Percentiles rank a stretch among this genome's conserved stretches.
Evolutionary conservation across 2,888 invertebrate genomes (phyloP).

Genomic region (Epistrophe grossulariae): DNA sequence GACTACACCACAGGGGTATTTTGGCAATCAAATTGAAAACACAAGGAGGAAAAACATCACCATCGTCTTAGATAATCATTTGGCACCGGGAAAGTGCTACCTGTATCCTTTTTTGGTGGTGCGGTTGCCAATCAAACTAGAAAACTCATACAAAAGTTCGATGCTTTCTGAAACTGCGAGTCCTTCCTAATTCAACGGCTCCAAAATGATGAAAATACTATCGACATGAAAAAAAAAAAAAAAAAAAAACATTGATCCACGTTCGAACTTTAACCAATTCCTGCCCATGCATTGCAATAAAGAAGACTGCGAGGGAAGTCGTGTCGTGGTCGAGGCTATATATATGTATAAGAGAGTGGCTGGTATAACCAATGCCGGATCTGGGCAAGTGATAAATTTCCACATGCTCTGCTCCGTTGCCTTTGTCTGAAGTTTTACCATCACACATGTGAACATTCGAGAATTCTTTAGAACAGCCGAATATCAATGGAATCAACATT

Average conservation of each 20-base stretch:
- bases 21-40: constrained; percentile 59
- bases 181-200: constrained; percentile 23
- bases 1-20: constrained; percentile 32
- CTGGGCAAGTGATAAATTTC: constrained; percentile 55
- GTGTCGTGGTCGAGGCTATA: background rate
- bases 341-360: constrained; percentile 3
- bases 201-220: background rate
- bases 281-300: constrained; percentile 55
- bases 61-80: constrained; percentile 36
- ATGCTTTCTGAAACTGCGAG: constrained; percentile 53
- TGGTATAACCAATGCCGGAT: constrained; percentile 42
- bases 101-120: constrained; percentile 16
- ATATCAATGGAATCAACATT: constrained; percentile 40
- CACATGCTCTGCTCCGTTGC: constrained; percentile 26
- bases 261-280: constrained; percentile 60
- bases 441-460: background rate
- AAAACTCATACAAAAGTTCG: constrained; percentile 60
- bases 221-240: background rate
- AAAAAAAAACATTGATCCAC: constrained; percentile 37
- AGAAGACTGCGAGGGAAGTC: constrained; percentile 5
- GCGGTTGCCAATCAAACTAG: constrained; percentile 38
- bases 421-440: background rate
- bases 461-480: constrained; percentile 16
- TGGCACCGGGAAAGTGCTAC: background rate
- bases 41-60: constrained; percentile 10